Percentiles rank a stretch among this genome's conserved stretches.
These are phyloP conservation scores for Hetaerina americana DNA, from an alignment of 1,140 invertebrate species.

Conservation along the genomic window DNA sequence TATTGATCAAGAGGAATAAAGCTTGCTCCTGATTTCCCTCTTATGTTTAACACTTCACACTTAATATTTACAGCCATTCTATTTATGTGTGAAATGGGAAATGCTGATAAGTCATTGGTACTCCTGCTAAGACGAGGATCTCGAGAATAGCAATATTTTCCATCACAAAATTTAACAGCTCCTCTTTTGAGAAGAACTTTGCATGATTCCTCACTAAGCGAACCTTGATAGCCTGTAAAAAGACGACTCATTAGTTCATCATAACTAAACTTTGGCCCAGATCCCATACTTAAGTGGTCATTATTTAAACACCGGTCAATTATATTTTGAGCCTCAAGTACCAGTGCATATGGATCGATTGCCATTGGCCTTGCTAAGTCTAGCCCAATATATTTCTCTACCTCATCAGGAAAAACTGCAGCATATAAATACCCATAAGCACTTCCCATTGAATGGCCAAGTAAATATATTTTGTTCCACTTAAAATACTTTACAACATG, in stretches of 20 bases:
- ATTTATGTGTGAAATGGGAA: conserved; percentile 52
- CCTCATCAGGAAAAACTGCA: conserved; percentile 39
- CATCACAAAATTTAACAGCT: conserved; percentile 31
- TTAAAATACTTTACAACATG: conserved; percentile 45
- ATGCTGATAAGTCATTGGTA: conserved; percentile 49
- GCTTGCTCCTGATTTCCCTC: conserved; percentile 33
- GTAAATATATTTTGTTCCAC: conserved; percentile 53
- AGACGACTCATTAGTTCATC: conserved; percentile 41
- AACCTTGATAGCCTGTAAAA: conserved; percentile 34
- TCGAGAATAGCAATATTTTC: conserved; percentile 48
- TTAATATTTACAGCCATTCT: conserved; percentile 53
- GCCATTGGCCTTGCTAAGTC: conserved; percentile 44
- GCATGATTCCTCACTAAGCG: conserved; percentile 35
- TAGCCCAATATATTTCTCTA: conserved; percentile 44
- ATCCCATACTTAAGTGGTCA: conserved; percentile 27
- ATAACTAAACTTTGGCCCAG: conserved; percentile 43
- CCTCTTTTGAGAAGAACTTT: conserved; percentile 43
- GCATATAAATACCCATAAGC: conserved; percentile 41
- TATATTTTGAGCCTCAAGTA: conserved; percentile 20
- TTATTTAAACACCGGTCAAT: conserved; percentile 33
- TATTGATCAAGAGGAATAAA: conserved; percentile 17
- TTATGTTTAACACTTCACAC: conserved; percentile 66
- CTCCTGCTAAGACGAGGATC: conserved; percentile 42
- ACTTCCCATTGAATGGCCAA: conserved; percentile 54
- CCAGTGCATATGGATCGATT: conserved; percentile 16